Conservation (phyloP, 1,140 invertebrate species). For the Drosophila biarmipes region DNA sequence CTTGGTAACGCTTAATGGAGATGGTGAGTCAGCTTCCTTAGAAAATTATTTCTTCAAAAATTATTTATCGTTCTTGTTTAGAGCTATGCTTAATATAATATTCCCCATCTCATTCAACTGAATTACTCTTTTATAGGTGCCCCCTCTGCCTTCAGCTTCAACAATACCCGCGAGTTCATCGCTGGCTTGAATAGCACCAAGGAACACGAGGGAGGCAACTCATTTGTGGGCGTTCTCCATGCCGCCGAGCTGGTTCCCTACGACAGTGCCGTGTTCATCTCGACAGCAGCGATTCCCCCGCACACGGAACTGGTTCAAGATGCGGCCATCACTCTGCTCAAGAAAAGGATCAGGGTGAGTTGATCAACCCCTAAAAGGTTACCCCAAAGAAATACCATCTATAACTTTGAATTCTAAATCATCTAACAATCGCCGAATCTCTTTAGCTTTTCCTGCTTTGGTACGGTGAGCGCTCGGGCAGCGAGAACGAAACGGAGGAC, state of each 20-base stretch:
- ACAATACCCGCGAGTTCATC: constrained; percentile 81
- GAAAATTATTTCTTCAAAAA: no score
- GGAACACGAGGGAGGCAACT: constrained; percentile 71
- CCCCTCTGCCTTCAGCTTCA: constrained; percentile 80
- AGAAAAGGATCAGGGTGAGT: constrained; percentile 86
- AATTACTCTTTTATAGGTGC: constrained; percentile 44
- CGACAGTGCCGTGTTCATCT: constrained; percentile 86
- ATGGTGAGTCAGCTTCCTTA: constrained; percentile 65
- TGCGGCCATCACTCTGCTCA: constrained; percentile 85
- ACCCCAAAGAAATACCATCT: no score
- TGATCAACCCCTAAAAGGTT: not conserved
- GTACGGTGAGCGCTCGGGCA: constrained; percentile 67
- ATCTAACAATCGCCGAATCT: not conserved
- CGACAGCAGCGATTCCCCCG: constrained; percentile 85
- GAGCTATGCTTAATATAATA: not conserved
- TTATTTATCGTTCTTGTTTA: no score
- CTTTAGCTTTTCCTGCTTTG: constrained; percentile 55
- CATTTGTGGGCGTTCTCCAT: constrained; percentile 80
- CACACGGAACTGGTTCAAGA: constrained; percentile 85
- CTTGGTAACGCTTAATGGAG: constrained; percentile 79
- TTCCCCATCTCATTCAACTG: not conserved
- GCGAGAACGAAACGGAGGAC: constrained; percentile 81
- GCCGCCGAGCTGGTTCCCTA: constrained; percentile 86
- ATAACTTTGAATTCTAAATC: not conserved
- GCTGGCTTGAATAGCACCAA: constrained; percentile 82